Base-by-base conservation (phyloP, 1,140 invertebrate genomes). In the Andrena cerasifolii region DNA sequence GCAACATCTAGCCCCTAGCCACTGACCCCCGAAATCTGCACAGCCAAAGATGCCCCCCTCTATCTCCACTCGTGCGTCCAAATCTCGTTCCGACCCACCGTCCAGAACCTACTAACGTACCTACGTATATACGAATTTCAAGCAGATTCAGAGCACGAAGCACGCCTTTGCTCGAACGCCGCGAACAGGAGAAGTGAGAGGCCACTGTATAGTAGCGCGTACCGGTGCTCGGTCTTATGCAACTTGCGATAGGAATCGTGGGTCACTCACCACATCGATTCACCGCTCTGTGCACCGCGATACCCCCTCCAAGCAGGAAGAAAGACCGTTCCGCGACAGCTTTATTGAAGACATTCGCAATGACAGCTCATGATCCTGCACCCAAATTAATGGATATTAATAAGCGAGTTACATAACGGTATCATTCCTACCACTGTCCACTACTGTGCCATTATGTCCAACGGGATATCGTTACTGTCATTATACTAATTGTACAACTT, bases 151-250 rank as follows among this genome's bases (percentile, higher is more conserved):
- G 43, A 33, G 21, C 6, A n/a, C n/a, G 18, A 45, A 18, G 28
- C 21, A 18, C 5, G 10, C n/a, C 10, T 59, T n/a, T 24, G 56
- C 43, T 76, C 18, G 58, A 61, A 68, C 63, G 43, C 47, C 59
- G 36, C 18, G 49, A 74, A 63, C 63, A 58, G 62, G 31, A 71
- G 79, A 83, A 83, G 81, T 83, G 81, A 83, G 81, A 83, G 81
- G 81, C 61, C 54, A 54, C 71, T 53, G 51, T 59, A 40, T n/a
- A n/a, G n/a, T n/a, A n/a, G n/a, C 61, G 79, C 45, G 72, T 56
- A 45, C 16, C 76, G 78, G 65, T 77, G 79, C 53, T 31, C 40
- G 78, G 45, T 75, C 63, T 83, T 83, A 81, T 66, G 81, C 81
- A 83, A 83, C 24, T 54, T 67, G 31, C 63, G 78, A 83, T 78